Conservation (phyloP, 2,888 invertebrate species). For the Punctoribates punctum region DNA sequence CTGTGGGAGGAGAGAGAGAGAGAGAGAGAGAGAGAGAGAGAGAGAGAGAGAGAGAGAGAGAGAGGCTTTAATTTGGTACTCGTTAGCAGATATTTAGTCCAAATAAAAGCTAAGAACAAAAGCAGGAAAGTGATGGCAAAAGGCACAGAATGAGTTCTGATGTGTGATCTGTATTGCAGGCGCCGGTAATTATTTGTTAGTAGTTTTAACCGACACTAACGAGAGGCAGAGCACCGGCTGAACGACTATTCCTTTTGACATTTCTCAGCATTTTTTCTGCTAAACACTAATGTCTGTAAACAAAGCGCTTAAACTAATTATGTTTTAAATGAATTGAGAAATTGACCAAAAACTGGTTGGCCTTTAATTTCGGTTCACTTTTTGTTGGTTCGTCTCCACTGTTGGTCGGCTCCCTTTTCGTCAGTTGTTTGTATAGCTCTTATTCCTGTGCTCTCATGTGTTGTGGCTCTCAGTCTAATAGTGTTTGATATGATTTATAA, state of each 20-base stretch:
- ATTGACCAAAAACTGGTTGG: constrained; percentile 4
- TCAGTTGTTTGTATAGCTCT: not conserved
- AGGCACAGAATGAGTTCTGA: not conserved
- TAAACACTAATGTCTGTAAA: not conserved
- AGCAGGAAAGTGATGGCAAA: not conserved
- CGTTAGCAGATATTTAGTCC: constrained; percentile 3
- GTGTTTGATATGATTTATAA: constrained; percentile 12
- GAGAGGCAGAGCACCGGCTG: not conserved
- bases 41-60: not conserved
- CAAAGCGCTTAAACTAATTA: constrained; percentile 23
- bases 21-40: not conserved
- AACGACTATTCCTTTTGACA: not conserved
- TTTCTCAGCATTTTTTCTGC: not conserved
- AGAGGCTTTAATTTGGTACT: not conserved
- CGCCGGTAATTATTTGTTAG: constrained; percentile 19
- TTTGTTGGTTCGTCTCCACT: not conserved
- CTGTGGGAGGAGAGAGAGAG: not conserved
- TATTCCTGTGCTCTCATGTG: not conserved
- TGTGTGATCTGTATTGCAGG: too few species aligned
- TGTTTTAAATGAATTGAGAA: constrained; percentile 26
- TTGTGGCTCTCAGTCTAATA: not conserved
- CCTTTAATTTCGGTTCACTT: not conserved
- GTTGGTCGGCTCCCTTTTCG: not conserved
- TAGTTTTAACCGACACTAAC: constrained; percentile 25
- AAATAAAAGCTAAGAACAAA: not conserved